These are phyloP conservation scores for Tragelaphus eurycerus DNA, from an alignment of 2,797 vertebrate species.

Conservation along the genomic window DNA sequence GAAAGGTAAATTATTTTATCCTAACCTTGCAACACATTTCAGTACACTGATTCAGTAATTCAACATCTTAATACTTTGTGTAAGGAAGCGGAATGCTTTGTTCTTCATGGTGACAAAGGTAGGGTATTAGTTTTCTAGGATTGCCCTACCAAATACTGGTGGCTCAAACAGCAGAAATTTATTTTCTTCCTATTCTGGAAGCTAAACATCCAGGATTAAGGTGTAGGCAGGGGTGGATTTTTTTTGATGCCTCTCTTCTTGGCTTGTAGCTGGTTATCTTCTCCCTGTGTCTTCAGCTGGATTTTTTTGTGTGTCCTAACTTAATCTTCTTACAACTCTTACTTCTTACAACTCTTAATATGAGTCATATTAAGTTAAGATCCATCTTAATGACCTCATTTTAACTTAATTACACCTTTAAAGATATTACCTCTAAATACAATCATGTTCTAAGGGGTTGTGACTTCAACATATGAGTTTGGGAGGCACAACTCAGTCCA, in stretches of 20 bases:
- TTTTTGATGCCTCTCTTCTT: neutral
- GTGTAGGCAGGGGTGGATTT: neutral
- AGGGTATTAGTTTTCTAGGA: neutral
- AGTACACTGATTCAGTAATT: neutral
- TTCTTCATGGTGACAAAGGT: neutral
- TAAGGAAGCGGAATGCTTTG: neutral
- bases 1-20: conserved; percentile 6
- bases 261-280: neutral
- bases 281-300: neutral
- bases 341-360: neutral
- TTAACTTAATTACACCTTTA: neutral
- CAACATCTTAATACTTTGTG: neutral
- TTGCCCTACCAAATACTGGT: neutral
- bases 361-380: neutral
- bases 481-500: neutral
- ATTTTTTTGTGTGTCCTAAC: neutral
- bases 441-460: neutral
- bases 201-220: neutral
- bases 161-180: neutral
- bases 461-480: neutral
- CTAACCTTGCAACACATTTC: neutral
- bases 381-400: neutral
- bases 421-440: neutral
- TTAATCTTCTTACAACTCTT: neutral
- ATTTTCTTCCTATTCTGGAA: neutral